Evolutionary conservation across 2,797 vertebrate species (phyloP), one percentile per base, ranked within the genome.

Genomic region (Phoxinus dragarum): DNA sequence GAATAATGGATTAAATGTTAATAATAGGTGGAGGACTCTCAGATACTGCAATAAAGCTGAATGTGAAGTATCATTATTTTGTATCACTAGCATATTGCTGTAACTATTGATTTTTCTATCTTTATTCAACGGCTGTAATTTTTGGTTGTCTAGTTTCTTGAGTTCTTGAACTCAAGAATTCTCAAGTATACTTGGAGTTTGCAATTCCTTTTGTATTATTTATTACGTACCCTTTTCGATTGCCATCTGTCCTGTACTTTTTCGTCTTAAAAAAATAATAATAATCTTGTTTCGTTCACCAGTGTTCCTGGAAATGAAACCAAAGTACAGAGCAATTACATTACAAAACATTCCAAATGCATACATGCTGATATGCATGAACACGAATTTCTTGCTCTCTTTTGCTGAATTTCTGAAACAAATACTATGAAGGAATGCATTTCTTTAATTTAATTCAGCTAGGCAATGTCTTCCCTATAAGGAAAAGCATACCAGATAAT

Each of bases 291-390:
- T 68, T 27, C 21, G 1, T 67, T n/a, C 61, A 23, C 44, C 82
- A 61, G 54, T 27, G 16, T 67, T 67, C 52, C 89, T 88, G 78
- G 69, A 88, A 87, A 83, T 76, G 4, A 88, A 87, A 69, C 79
- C 21, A 27, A 68, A 79, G 84, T 21, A 3, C n/a, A 69, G 14
- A 89, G 36, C 38, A 76, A 80, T 84, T 81, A 49, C 9, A 59
- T 59, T 54, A 34, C 8, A 42, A 54, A 69, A 64, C 17, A 44
- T 19, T 38, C 23, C 7, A 14, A 23, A 23, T 27, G 47, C 78
- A 75, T 66, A 40, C 36, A 74, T n/a, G 34, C 36, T 77, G 4
- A 14, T 85, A 40, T 68, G 27, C 75, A 12, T 27, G 59, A 42
- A 79, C 73, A 40, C 27, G 67, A 27, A 54, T 73, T 49, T 82